Conservation (phyloP, 2,888 invertebrate species). For the Cryptus viduatorius region DNA sequence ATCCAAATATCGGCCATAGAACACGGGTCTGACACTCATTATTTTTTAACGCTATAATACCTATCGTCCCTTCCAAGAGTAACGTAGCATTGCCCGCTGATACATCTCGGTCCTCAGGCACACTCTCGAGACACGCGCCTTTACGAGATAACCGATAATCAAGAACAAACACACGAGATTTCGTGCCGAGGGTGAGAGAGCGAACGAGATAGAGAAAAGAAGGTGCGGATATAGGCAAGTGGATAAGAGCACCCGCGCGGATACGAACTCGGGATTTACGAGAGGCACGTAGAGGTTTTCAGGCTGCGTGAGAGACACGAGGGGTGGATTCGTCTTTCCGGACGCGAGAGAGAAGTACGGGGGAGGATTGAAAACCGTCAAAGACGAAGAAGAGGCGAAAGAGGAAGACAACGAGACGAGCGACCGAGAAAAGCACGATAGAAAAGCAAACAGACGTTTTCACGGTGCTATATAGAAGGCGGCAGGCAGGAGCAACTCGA, state of each 20-base stretch:
- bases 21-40: background rate
- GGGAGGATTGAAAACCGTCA: conserved; percentile 55
- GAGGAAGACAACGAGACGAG: conserved; percentile 26
- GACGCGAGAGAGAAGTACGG: conserved; percentile 31
- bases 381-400: conserved; percentile 54
- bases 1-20: background rate
- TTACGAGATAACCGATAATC: conserved; percentile 64
- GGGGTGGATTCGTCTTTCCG: conserved; percentile 40
- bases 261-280: conserved; percentile 61
- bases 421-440: conserved; percentile 32
- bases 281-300: conserved; percentile 57
- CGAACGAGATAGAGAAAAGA: conserved; percentile 20
- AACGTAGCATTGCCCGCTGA: background rate
- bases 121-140: conserved; percentile 42
- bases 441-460: conserved; percentile 46
- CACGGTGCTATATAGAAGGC: background rate
- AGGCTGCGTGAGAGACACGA: conserved; percentile 31
- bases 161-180: conserved; percentile 66
- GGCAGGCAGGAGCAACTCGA: conserved; percentile 21
- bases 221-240: conserved; percentile 37
- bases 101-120: background rate
- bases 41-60: conserved; percentile 20
- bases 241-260: conserved; percentile 60
- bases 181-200: conserved; percentile 18
- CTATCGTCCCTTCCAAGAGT: background rate